Base-by-base conservation (phyloP, 1,140 invertebrate genomes). In the Lepidurus couesii region DNA sequence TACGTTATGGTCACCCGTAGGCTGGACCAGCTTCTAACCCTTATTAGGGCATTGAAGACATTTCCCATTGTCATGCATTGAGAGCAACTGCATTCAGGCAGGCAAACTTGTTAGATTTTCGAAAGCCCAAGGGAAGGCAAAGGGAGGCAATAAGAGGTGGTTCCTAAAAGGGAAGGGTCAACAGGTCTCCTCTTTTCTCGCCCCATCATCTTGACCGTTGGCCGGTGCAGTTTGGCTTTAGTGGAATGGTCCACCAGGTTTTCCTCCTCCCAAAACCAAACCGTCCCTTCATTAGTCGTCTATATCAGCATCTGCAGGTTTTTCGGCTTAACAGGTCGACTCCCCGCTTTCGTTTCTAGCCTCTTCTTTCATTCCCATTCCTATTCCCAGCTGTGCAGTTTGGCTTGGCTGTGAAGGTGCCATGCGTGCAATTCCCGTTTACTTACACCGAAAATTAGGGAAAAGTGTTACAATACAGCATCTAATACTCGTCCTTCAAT, bases 81-180 rank as follows among this genome's bases (percentile, higher is more conserved):
- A 65, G 53, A 65, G 53, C 53, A 65, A 65, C 16, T 65, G 53
- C 21, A 65, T 65, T 65, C 53, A 65, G 53, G 53, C 53, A 65
- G 53, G 53, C 53, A 65, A 65, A 65, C 53, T 65, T 65, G 53
- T 65, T 65, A 65, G 53, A 65, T 65, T 65, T 65, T 65, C 53
- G 6, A 65, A 21, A 65, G 53, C 53, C 53, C 53, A 65, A 0
- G 53, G 53, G 53, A 65, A 65, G 53, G 13, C 53, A 65, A 65
- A 65, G 53, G 53, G 53, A 65, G 53, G 53, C 21, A 65, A 65
- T 65, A 65, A 65, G 53, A 65, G 13, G 53, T 65, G 53, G 53
- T 65, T 65, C 53, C 53, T 7, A 65, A n/a, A 65, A 65, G 34
- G 53, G 53, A 65, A 65, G 53, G 53, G n/a, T 65, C 53, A 65